Evolutionary conservation across 2,113 vertebrate genomes (phyloP).

Genomic region (Atrichornis clamosus): DNA sequence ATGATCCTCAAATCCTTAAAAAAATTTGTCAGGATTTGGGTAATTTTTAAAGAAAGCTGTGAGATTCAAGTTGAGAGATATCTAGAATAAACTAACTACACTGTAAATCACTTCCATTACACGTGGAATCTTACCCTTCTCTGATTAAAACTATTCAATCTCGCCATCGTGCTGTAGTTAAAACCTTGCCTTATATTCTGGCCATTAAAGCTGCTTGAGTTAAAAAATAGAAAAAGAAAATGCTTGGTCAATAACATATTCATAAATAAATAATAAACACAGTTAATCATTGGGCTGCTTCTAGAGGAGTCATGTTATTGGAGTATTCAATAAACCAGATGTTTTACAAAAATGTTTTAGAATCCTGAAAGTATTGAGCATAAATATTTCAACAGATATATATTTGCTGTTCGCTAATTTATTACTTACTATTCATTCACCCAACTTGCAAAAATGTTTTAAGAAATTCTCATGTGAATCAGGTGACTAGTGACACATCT

Average conservation of each 20-base stretch:
- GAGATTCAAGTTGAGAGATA: neutral
- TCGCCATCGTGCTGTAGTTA: neutral
- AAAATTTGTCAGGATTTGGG: neutral
- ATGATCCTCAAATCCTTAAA: neutral
- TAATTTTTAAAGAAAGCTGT: neutral
- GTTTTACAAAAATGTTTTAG: neutral
- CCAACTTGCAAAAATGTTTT: neutral
- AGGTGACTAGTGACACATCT: neutral
- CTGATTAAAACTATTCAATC: neutral
- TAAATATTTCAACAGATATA: neutral
- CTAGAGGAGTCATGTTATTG: neutral
- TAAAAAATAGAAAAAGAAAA: neutral
- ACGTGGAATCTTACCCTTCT: neutral
- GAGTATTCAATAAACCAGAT: neutral
- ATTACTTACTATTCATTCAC: neutral
- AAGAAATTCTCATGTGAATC: neutral
- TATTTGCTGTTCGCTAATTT: neutral
- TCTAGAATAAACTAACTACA: neutral
- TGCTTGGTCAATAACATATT: neutral
- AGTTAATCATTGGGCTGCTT: neutral
- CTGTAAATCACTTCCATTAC: neutral
- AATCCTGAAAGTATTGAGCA: neutral
- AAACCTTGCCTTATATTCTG: neutral
- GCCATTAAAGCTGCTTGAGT: neutral
- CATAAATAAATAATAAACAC: neutral